Percentiles rank a stretch among this genome's conserved stretches.
Evolutionary conservation across 1,140 invertebrate species (phyloP).

Genomic region (Pachyrhynchus sulphureomaculatus): DNA sequence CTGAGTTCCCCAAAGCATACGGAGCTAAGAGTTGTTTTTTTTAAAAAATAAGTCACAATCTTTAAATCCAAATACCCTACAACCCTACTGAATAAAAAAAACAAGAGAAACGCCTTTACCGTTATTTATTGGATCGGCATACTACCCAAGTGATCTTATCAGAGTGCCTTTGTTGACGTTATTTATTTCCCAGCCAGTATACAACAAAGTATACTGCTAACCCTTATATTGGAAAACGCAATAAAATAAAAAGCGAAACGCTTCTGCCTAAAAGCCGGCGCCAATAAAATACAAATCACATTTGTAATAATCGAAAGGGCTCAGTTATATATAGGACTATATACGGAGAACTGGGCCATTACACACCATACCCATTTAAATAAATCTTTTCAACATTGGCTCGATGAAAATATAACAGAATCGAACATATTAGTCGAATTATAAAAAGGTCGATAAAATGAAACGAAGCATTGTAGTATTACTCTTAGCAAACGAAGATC

Average conservation of each 20-base stretch:
- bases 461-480: too few relatives aligned
- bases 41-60: too few relatives aligned
- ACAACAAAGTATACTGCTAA: slow-evolving; percentile 21
- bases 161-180: slow-evolving; percentile 23
- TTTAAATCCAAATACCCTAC: slow-evolving; percentile 1
- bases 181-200: slow-evolving; percentile 21
- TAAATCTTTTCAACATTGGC: slow-evolving; percentile 12
- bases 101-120: neutral
- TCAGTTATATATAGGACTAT: slow-evolving; percentile 20
- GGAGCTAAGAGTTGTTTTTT: too few relatives aligned
- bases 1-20: too few relatives aligned
- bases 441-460: too few relatives aligned
- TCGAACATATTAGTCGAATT: too few relatives aligned
- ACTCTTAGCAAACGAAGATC: too few relatives aligned
- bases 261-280: slow-evolving; percentile 23
- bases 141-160: slow-evolving; percentile 23
- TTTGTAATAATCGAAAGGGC: slow-evolving; percentile 24
- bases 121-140: slow-evolving; percentile 19
- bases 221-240: slow-evolving; percentile 25
- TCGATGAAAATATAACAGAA: too few relatives aligned
- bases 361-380: slow-evolving; percentile 16
- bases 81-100: slow-evolving; percentile 12
- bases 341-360: slow-evolving; percentile 14
- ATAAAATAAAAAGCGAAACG: slow-evolving; percentile 27
- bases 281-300: slow-evolving; percentile 30